These are phyloP conservation scores for Drosophila diplacantha DNA, from an alignment of 2,888 invertebrate species.

Conservation along the genomic window DNA sequence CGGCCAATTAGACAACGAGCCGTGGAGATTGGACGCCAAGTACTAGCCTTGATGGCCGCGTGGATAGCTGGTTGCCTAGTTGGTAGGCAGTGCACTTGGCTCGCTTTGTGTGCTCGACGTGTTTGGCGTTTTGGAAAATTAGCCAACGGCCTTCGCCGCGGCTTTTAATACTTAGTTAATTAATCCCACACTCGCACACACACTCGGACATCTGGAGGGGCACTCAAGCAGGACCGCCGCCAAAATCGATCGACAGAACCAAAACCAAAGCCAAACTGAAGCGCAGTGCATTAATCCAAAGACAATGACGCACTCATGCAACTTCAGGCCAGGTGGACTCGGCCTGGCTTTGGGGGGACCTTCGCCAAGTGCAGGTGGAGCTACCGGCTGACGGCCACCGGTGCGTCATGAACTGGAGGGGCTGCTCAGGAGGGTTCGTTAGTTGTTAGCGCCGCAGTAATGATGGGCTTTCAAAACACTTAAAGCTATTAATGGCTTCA, in stretches of 20 bases:
- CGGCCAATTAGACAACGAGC: slow-evolving; percentile 36
- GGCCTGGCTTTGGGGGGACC: slow-evolving; percentile 20
- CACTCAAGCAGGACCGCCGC: slow-evolving; percentile 69
- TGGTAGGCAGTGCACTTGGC: slow-evolving; percentile 1
- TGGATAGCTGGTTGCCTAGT: slow-evolving; percentile 12
- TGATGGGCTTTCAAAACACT: not conserved
- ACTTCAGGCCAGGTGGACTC: slow-evolving; percentile 36
- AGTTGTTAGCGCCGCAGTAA: not conserved
- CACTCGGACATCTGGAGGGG: not conserved
- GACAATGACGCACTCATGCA: slow-evolving; percentile 40
- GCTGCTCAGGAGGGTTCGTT: slow-evolving; percentile 5
- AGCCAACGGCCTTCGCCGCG: slow-evolving; percentile 54
- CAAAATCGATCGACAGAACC: slow-evolving; percentile 26
- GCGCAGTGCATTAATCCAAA: slow-evolving; percentile 9
- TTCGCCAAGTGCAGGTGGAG: slow-evolving; percentile 39
- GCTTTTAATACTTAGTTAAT: slow-evolving; percentile 67
- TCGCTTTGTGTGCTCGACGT: slow-evolving; percentile 25
- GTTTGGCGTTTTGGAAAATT: slow-evolving; percentile 56
- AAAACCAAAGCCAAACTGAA: not conserved
- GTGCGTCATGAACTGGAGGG: slow-evolving; percentile 11
- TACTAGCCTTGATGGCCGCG: slow-evolving; percentile 45
- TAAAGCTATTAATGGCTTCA: not conserved
- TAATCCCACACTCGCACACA: slow-evolving; percentile 49
- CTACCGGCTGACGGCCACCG: slow-evolving; percentile 15
- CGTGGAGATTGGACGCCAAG: slow-evolving; percentile 21